Evolutionary conservation across 2,113 vertebrate genomes (phyloP), one percentile per base, ranked within the genome.

Genomic region (Ceratotherium simum): DNA sequence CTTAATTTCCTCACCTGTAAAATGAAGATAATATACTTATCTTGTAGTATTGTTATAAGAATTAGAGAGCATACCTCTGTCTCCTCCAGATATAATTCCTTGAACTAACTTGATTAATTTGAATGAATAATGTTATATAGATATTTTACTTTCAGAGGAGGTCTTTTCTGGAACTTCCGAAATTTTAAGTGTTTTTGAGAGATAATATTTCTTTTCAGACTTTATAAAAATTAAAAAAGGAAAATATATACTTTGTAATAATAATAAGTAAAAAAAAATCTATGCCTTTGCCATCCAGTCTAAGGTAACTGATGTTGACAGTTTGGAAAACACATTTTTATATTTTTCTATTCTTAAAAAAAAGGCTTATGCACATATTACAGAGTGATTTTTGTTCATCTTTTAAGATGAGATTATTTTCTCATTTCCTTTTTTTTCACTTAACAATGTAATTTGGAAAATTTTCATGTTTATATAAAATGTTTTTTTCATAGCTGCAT

Each of bases 61-160:
- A 46, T 70, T 79, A 76, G 17, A 85, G 20, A 86, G 17, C 36
- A 81, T 67, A 56, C 0, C 1, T 51, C 10, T 14, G 9, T 48
- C 12, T 87, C 16, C 3, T 90, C 29, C 56, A 4, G 46, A 72
- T 60, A n/a, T 27, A 84, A 65, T 56, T 95, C 5, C 25, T 90
- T 51, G 23, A 96, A 51, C 20, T 95, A 78, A 42, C 58, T 87
- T 90, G 64, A 54, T 96, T 96, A 70, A 58, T 58, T 76, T 89
- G 64, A 94, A 70, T 85, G 20, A 95, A 54, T 88, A 46, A 54
- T 86, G 9, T n/a, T 56, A 39, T 54, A 25, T 60, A 70, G 13
- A 29, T 79, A 42, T 81, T 90, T 81, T 94, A 82, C 20, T 46
- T 91, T 48, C 46, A 86, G 54, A 62, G 11, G 21, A 69, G 5